Conservation (phyloP, 2,797 vertebrate genomes). For the Hyperoplus immaculatus region DNA sequence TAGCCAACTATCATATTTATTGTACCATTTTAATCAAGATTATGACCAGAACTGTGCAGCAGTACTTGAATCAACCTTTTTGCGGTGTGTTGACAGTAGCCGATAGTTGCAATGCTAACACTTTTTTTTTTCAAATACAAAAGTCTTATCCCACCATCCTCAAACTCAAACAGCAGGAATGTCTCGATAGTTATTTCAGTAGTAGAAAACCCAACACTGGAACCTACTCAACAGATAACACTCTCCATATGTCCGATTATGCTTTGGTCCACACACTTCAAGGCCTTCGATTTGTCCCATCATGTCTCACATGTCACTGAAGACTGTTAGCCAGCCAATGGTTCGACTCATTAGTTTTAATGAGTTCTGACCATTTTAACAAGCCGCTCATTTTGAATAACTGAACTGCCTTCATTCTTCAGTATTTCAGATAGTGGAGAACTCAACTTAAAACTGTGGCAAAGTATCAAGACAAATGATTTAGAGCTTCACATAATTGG, state of each 20-base stretch:
- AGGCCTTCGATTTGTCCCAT: slow-evolving; percentile 16
- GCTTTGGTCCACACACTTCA: slow-evolving; percentile 19
- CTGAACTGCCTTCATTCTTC: neutral
- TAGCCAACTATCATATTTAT: too few species aligned
- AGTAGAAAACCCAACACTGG: slow-evolving; percentile 19
- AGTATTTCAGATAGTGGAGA: slow-evolving; percentile 1
- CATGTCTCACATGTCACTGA: slow-evolving; percentile 2
- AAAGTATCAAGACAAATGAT: neutral
- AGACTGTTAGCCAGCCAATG: neutral
- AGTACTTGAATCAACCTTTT: neutral
- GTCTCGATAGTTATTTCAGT: slow-evolving; percentile 21
- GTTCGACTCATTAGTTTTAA: slow-evolving; percentile 32
- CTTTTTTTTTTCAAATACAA: neutral
- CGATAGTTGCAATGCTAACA: too few species aligned
- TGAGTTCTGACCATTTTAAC: slow-evolving; percentile 5
- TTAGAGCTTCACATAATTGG: neutral
- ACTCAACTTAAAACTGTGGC: neutral
- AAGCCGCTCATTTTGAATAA: neutral
- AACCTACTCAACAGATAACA: slow-evolving; percentile 23
- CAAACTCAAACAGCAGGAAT: neutral
- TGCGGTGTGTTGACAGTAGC: neutral
- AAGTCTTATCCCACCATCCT: neutral
- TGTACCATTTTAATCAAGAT: too few species aligned
- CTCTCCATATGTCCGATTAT: slow-evolving; percentile 29
- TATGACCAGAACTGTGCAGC: neutral